Evolutionary conservation across 2,888 invertebrate species (phyloP).

Genomic region (Cerastis leucographa): DNA sequence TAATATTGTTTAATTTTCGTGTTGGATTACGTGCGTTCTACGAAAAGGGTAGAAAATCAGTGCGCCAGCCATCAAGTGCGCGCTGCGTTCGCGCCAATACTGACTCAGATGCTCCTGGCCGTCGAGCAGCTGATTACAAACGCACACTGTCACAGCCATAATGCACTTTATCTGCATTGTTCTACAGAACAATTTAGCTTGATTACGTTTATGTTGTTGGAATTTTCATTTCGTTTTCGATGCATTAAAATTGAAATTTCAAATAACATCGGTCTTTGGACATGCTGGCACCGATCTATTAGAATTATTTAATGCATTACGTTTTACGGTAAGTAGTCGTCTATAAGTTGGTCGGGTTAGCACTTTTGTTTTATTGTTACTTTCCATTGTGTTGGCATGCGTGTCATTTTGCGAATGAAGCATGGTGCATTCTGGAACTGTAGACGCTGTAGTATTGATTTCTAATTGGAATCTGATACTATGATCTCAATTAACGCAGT

Average conservation of each 20-base stretch:
- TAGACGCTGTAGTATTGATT: background rate
- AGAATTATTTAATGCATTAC: slow-evolving; percentile 53
- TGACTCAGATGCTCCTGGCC: slow-evolving; percentile 77
- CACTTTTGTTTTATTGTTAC: slow-evolving; percentile 28
- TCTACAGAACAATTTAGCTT: slow-evolving; percentile 39
- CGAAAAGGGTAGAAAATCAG: slow-evolving; percentile 70
- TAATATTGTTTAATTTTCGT: slow-evolving; percentile 42
- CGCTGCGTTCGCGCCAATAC: slow-evolving; percentile 83
- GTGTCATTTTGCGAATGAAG: slow-evolving; percentile 13
- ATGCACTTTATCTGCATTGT: slow-evolving; percentile 47
- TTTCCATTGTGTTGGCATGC: slow-evolving; percentile 28
- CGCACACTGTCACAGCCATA: slow-evolving; percentile 61
- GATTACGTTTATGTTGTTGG: slow-evolving; percentile 27
- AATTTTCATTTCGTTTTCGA: slow-evolving; percentile 66
- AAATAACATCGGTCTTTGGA: slow-evolving; percentile 40
- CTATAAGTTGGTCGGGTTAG: slow-evolving; percentile 5
- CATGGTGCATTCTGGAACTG: slow-evolving; percentile 30
- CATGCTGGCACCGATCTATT: slow-evolving; percentile 32
- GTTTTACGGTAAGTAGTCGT: slow-evolving; percentile 14
- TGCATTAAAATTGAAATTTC: slow-evolving; percentile 62
- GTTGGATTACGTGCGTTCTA: slow-evolving; percentile 59
- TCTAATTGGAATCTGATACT: slow-evolving; percentile 19
- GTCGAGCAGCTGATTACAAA: slow-evolving; percentile 79
- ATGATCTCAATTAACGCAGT: background rate
- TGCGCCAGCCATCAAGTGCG: slow-evolving; percentile 70